These are phyloP conservation scores for Petrolisthes cinctipes DNA, from an alignment of 2,888 invertebrate species.

Conservation along the genomic window DNA sequence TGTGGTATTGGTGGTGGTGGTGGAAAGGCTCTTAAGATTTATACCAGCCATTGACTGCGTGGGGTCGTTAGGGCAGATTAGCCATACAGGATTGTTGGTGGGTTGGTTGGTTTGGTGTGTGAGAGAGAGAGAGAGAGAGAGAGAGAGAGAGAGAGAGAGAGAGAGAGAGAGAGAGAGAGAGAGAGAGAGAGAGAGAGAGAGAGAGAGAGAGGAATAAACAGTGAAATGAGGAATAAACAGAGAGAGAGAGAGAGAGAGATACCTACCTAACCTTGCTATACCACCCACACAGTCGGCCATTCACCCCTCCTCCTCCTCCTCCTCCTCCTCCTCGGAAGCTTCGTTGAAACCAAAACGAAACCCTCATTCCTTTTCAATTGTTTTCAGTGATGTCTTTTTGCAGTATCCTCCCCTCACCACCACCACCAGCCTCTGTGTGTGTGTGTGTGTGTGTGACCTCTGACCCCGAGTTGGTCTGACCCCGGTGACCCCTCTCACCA, in stretches of 20 bases:
- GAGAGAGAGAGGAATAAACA: background rate
- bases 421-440: background rate
- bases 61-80: too few species aligned
- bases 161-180: conserved; percentile 9
- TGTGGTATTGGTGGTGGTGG: background rate
- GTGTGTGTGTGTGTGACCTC: too few species aligned
- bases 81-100: too few species aligned
- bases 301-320: background rate
- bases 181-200: background rate
- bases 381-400: background rate
- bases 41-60: too few species aligned
- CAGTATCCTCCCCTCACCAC: background rate
- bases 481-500: background rate
- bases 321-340: conserved; percentile 8
- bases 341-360: background rate
- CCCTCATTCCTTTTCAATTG: background rate
- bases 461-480: background rate
- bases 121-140: background rate
- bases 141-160: background rate
- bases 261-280: background rate
- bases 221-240: background rate
- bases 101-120: too few species aligned
- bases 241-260: background rate
- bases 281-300: background rate
- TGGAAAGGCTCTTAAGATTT: background rate